Conservation (phyloP, 2,113 vertebrate species). For the Caretta caretta region DNA sequence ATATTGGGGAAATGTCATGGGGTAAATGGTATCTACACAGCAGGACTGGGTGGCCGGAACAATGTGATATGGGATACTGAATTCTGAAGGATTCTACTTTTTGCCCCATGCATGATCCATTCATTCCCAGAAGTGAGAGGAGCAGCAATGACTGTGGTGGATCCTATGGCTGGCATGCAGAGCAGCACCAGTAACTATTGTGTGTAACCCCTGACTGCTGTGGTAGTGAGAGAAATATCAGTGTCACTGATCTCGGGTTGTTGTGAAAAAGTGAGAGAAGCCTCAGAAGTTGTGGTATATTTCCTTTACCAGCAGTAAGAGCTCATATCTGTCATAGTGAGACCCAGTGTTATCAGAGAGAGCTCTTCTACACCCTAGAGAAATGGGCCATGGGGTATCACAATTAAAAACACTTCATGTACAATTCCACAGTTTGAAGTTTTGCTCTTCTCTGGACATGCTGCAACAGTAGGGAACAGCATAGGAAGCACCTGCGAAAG, state of each 20-base stretch:
- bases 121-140: background rate
- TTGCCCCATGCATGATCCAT: background rate
- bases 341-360: background rate
- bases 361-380: background rate
- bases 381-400: background rate
- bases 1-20: background rate
- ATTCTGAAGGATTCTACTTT: background rate
- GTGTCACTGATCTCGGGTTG: no score
- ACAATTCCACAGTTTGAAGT: background rate
- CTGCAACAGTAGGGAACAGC: background rate
- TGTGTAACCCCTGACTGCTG: background rate
- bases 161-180: background rate
- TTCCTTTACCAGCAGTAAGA: background rate
- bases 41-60: no score
- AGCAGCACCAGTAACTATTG: background rate
- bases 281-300: background rate
- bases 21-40: background rate
- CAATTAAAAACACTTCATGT: background rate
- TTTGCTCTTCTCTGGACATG: background rate
- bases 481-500: background rate
- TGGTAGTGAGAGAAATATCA: background rate
- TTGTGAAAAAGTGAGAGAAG: background rate
- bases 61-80: background rate
- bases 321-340: no score
- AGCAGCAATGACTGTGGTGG: background rate